phyloP scores from a whole-genome alignment of 2,888 invertebrate species.

The Epirrhoe tristata region DNA sequence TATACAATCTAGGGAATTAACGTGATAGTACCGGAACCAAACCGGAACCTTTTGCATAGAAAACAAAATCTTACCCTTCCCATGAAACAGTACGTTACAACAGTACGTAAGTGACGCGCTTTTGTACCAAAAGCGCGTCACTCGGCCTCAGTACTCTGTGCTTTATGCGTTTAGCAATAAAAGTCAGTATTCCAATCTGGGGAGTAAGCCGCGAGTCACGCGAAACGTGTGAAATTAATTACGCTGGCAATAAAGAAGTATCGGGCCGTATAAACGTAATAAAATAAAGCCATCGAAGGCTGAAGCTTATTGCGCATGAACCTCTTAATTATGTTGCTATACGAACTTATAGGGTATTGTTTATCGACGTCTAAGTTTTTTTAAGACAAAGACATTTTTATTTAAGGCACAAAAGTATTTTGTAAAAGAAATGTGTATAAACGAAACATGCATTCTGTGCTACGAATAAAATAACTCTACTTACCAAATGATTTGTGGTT shows the following conservation, averaged over 20 bases:
- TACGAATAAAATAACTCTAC: no score
- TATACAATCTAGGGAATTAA: background rate
- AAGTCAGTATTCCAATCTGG: constrained; percentile 36
- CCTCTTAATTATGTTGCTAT: constrained; percentile 48
- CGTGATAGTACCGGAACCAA: background rate
- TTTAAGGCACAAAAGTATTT: no score
- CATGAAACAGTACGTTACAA: background rate
- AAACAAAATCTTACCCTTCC: background rate
- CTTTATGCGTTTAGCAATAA: constrained; percentile 28
- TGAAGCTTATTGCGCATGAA: constrained; percentile 46
- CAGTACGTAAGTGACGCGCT: no score
- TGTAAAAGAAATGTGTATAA: no score
- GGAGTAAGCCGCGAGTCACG: constrained; percentile 44
- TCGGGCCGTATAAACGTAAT: constrained; percentile 53
- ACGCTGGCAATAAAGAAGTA: constrained; percentile 55
- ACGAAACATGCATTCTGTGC: no score
- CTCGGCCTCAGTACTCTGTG: constrained; percentile 5
- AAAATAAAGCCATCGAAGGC: constrained; percentile 56
- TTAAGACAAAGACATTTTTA: no score
- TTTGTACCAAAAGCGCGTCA: background rate
- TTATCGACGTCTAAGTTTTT: no score
- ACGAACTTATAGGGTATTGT: constrained; percentile 5
- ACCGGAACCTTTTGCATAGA: background rate
- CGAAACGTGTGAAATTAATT: constrained; percentile 64
- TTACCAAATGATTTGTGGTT: no score